Conservation (phyloP, 2,888 invertebrate species). For the Gymnoscelis rufifasciata region DNA sequence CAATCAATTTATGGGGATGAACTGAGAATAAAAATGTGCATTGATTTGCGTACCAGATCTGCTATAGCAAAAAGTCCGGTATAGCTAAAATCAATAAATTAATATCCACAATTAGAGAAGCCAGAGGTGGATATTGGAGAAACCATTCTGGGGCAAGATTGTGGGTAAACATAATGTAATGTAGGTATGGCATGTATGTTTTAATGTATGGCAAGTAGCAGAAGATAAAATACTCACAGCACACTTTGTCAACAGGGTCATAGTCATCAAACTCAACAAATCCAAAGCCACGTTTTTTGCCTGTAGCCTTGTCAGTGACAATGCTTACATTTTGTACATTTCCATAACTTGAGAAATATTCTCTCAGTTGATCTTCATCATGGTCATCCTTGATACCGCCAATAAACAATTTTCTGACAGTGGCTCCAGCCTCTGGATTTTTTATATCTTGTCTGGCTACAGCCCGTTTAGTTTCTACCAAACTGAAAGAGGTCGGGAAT, state of each 20-base stretch:
- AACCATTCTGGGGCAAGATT: conserved; percentile 75
- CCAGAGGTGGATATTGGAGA: conserved; percentile 60
- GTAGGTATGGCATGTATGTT: too few relatives aligned
- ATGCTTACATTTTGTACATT: conserved; percentile 91
- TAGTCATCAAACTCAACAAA: conserved; percentile 98
- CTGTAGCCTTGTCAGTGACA: conserved; percentile 94
- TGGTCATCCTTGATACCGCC: conserved; percentile 97
- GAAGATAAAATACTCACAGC: conserved; percentile 86
- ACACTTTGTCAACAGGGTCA: conserved; percentile 97
- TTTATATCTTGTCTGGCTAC: conserved; percentile 96
- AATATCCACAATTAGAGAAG: conserved; percentile 75
- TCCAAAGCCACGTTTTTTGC: conserved; percentile 96
- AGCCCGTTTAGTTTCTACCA: conserved; percentile 98
- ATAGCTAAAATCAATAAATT: conserved; percentile 72
- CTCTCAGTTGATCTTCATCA: conserved; percentile 92
- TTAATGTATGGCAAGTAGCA: too few relatives aligned
- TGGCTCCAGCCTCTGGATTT: conserved; percentile 94
- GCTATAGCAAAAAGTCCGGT: conserved; percentile 53
- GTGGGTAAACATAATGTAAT: conserved; percentile 39
- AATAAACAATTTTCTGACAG: conserved; percentile 96
- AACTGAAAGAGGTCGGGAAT: conserved; percentile 59
- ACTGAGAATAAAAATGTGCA: conserved; percentile 38
- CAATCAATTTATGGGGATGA: not conserved
- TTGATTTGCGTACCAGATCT: conserved; percentile 74
- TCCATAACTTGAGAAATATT: conserved; percentile 91